Percentiles rank a stretch among this genome's conserved stretches.
Evolutionary conservation across 2,888 invertebrate species (phyloP).

Genomic region (Sinotaia quadrata): DNA sequence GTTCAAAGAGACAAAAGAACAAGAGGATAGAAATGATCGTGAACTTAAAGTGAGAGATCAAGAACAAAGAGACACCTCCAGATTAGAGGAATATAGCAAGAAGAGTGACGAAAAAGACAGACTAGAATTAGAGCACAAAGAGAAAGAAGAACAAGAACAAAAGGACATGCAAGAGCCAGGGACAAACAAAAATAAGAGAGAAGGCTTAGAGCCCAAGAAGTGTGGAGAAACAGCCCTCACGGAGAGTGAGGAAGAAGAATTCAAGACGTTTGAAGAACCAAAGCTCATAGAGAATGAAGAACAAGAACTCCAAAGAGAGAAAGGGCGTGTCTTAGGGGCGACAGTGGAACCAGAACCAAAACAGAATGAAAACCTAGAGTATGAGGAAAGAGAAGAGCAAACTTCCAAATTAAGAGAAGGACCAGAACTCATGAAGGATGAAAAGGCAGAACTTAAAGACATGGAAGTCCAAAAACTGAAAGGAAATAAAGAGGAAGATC

Average conservation of each 20-base stretch:
- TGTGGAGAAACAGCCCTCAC: not conserved
- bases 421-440: too few species aligned
- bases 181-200: not conserved
- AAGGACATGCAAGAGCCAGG: not conserved
- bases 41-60: not conserved
- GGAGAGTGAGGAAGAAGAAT: not conserved
- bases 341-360: too few species aligned
- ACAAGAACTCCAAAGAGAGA: too few species aligned
- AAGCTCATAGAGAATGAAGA: not conserved
- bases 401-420: not conserved
- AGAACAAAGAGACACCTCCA: too few species aligned
- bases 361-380: too few species aligned
- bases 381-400: too few species aligned
- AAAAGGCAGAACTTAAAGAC: too few species aligned
- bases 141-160: not conserved
- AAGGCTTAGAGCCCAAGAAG: not conserved
- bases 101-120: not conserved
- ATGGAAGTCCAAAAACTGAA: too few species aligned
- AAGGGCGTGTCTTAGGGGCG: too few species aligned
- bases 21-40: not conserved
- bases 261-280: not conserved
- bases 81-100: not conserved
- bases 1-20: not conserved
- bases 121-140: not conserved
- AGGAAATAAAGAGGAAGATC: too few species aligned